A percentile compares a stretch with the other conserved stretches of the same genome.
These are phyloP conservation scores for Strigops habroptila DNA, from an alignment of 2,113 vertebrate species.

Conservation along the genomic window DNA sequence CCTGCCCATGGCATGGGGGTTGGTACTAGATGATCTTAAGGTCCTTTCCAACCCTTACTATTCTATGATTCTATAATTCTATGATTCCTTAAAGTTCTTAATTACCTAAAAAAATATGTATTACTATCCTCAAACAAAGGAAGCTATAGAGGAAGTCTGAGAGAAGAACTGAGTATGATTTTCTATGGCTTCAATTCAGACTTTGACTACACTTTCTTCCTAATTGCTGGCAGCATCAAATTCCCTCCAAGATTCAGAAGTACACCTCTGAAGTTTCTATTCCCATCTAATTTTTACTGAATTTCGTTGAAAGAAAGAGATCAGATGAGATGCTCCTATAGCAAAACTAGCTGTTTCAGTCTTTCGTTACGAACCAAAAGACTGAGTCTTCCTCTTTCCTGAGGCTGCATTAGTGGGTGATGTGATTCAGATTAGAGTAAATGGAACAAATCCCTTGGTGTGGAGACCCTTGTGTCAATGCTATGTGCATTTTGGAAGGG, in stretches of 20 bases:
- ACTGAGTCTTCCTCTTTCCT: neutral
- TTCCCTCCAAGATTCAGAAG: neutral
- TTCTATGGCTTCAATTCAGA: neutral
- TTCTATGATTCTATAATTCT: no score
- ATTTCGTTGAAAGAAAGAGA: neutral
- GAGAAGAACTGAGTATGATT: neutral
- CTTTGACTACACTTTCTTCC: neutral
- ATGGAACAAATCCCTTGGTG: neutral
- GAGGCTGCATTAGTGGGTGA: neutral
- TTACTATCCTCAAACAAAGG: neutral
- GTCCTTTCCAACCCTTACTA: no score
- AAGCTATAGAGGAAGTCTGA: neutral
- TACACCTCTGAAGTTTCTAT: neutral
- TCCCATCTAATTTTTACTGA: neutral
- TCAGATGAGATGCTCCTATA: neutral
- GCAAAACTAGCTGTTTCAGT: neutral
- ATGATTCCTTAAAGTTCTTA: neutral
- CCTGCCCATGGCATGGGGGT: no score
- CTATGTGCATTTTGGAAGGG: neutral
- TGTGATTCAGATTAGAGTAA: neutral
- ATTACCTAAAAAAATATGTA: neutral
- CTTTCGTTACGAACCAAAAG: neutral
- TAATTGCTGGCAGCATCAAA: neutral
- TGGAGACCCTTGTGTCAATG: neutral
- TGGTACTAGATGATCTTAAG: no score